These are phyloP conservation scores for Acanthisitta chloris DNA, from an alignment of 2,113 vertebrate genomes.

Conservation along the genomic window DNA sequence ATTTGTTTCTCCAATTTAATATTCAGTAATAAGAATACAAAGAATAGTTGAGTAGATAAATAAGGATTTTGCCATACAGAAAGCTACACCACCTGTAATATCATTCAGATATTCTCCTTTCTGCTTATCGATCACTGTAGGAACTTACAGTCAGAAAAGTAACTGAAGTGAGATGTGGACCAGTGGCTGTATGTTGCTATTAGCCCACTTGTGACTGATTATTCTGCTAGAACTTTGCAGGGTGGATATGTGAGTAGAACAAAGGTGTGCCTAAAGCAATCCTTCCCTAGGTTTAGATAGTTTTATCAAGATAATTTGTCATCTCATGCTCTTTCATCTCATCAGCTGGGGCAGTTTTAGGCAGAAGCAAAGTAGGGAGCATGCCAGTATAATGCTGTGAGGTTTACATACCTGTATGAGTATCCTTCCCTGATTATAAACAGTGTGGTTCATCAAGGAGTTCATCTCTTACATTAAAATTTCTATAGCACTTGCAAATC, in stretches of 20 bases:
- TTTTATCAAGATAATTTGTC: neutral
- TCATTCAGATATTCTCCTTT: neutral
- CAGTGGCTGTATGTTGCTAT: neutral
- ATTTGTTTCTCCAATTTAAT: neutral
- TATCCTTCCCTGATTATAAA: neutral
- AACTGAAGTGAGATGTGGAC: neutral
- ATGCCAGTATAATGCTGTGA: neutral
- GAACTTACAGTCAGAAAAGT: neutral
- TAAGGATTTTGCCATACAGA: neutral
- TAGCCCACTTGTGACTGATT: neutral
- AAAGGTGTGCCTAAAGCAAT: neutral
- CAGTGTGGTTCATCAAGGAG: neutral
- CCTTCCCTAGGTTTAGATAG: neutral
- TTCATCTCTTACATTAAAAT: neutral
- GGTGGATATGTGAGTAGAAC: neutral
- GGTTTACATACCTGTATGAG: neutral
- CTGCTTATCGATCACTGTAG: neutral
- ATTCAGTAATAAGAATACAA: neutral
- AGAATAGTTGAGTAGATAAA: neutral
- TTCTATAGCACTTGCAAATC: neutral
- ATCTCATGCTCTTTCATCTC: neutral
- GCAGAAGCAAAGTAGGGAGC: neutral
- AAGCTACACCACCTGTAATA: neutral
- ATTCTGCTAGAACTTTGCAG: neutral
- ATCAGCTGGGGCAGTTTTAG: neutral